phyloP scores from a whole-genome alignment of 37 sponge, comb jelly and placozoan species.

The Tethya wilhelma region DNA sequence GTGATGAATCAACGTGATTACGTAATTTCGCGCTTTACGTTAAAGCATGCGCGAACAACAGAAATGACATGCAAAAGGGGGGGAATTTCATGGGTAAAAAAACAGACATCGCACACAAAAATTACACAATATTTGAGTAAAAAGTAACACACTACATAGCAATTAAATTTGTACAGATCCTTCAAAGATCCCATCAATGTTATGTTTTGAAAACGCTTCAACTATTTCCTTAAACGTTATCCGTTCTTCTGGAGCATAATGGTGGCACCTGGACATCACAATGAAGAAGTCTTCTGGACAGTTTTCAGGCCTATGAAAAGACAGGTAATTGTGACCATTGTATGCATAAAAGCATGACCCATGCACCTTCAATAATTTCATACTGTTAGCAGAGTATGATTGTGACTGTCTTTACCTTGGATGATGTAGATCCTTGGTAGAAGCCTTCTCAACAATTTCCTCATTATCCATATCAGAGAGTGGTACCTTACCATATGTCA shows the following conservation, averaged over 20 bases:
- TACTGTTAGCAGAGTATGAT: no score
- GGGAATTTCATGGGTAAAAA: no score
- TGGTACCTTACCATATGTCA: constrained; percentile 48
- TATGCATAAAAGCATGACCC: no score
- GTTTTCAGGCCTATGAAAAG: constrained; percentile 33
- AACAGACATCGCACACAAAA: no score
- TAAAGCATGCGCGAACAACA: no score
- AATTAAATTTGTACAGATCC: no score
- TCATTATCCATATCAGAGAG: constrained; percentile 10
- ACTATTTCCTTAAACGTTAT: constrained; percentile 26
- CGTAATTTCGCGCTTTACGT: no score
- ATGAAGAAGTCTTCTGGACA: constrained; percentile 27
- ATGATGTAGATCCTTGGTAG: constrained; percentile 6
- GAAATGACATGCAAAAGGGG: no score
- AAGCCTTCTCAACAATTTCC: constrained; percentile 51
- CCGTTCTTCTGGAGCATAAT: constrained; percentile 25
- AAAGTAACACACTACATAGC: no score
- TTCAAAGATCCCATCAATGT: neutral
- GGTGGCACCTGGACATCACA: constrained; percentile 40
- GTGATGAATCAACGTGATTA: no score
- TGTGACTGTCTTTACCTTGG: constrained; percentile 20
- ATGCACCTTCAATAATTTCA: no score
- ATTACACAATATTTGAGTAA: no score
- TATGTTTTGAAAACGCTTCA: neutral
- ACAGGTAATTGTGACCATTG: neutral